Conservation (phyloP, 2,888 invertebrate genomes). For the Philopedon plagiatum region DNA sequence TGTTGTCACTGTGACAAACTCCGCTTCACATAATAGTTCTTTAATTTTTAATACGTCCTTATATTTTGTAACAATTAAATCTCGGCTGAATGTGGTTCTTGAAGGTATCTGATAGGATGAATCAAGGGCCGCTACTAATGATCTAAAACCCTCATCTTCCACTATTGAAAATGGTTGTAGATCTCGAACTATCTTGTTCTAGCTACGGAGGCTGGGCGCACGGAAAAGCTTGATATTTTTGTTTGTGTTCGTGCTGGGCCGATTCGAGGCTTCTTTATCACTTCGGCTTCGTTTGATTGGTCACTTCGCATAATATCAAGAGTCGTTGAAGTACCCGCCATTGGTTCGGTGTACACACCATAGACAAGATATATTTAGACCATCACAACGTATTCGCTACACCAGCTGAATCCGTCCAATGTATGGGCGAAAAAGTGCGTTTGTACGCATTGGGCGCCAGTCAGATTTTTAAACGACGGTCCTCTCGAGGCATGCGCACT, state of each 20-base stretch:
- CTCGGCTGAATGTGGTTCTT: slow-evolving; percentile 33
- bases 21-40: background rate
- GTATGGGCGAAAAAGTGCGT: no score
- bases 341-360: background rate
- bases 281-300: background rate
- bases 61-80: slow-evolving; percentile 26
- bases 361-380: no score
- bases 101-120: slow-evolving; percentile 30
- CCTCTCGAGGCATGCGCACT: no score
- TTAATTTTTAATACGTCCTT: slow-evolving; percentile 10
- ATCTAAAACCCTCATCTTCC: slow-evolving; percentile 39
- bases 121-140: slow-evolving; percentile 29
- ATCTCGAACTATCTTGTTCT: slow-evolving; percentile 27
- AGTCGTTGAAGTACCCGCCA: background rate
- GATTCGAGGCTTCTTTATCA: background rate
- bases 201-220: slow-evolving; percentile 3
- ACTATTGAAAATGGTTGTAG: slow-evolving; percentile 48
- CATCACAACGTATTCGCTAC: no score
- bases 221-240: slow-evolving; percentile 4
- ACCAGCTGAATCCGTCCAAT: no score
- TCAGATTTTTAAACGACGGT: no score
- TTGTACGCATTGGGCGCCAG: no score
- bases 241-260: background rate
- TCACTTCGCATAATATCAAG: background rate
- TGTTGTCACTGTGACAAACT: slow-evolving; percentile 5